Base-by-base conservation (phyloP, 2,113 vertebrate genomes). In the Halcyon senegalensis region DNA sequence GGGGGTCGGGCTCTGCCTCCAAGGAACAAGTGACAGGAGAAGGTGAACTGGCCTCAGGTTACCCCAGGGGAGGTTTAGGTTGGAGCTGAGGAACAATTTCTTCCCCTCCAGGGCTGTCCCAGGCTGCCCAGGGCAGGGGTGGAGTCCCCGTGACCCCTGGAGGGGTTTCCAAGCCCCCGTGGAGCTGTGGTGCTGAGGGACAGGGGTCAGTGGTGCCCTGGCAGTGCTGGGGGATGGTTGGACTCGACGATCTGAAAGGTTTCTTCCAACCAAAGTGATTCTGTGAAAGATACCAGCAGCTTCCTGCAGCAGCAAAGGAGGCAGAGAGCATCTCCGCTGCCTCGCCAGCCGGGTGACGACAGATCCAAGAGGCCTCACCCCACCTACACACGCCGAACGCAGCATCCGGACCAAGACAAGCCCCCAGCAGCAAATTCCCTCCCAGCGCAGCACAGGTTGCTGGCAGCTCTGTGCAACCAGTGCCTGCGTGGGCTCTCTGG, bases 351-450 rank as follows among this genome's bases (percentile, higher is more conserved):
- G 5, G 31, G 35, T 5, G 13, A 15, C 2, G 6, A 16, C 66
- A 20, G 7, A 25, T 4, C 39, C 51, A 0, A 21, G 5, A 37
- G 13, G 41, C 25, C 11, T 89, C 64, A 11, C 3, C 17, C 55
- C 31, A 23, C 20, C 67, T 21, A 11, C 13, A 4, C 37, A 5
- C 7, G 0, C 8, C 3, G 14, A 55, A 14, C 0, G 2, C 4
- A 0, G 20, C 23, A n/a, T 6, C 23, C 1, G 33, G 19, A 24
- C 27, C 1, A 0, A 60, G 31, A 50, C 14, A 58, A 13, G n/a
- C 33, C 43, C 35, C 73, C 51, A 24, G 73, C 39, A 64, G 43
- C 17, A 69, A 39, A 84, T 16, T 12, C 21, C 3, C 58, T 15
- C 14, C 51, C 5, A 8, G 30, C 1, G 0, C 69, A 46, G 27